Conservation (phyloP, 2,797 vertebrate species). For the Nothura maculosa region DNA sequence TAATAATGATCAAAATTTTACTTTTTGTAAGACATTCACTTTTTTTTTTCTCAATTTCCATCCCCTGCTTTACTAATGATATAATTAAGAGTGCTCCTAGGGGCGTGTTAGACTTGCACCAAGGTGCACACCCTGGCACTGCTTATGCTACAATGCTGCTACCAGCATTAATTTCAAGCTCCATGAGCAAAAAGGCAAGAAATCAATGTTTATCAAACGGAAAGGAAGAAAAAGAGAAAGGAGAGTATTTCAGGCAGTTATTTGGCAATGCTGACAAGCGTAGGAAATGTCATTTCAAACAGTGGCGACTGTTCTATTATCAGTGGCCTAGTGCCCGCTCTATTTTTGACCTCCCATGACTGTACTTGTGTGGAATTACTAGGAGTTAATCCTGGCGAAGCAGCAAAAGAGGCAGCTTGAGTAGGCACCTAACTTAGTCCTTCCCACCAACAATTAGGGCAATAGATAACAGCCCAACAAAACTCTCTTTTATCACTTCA, state of each 20-base stretch:
- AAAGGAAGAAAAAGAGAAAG: background rate
- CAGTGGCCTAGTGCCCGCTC: background rate
- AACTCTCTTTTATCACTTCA: background rate
- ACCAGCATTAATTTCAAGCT: conserved; percentile 22
- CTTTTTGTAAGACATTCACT: background rate
- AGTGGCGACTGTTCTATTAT: background rate
- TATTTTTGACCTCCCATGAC: background rate
- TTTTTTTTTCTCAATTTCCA: background rate
- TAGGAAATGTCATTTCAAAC: background rate
- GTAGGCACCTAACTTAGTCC: background rate
- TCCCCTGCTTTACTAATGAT: background rate
- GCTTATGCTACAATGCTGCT: background rate
- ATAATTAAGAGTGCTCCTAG: background rate
- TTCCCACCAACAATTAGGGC: background rate
- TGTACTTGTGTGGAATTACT: background rate
- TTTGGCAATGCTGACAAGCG: background rate
- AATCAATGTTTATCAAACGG: conserved; percentile 15
- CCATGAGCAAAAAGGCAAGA: conserved; percentile 15
- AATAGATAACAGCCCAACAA: background rate
- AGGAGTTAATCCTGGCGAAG: background rate
- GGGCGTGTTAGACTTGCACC: background rate
- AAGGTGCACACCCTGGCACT: background rate
- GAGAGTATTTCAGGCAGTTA: background rate
- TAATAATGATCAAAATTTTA: background rate
- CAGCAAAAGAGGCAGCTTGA: background rate